Evolutionary conservation across 2,797 vertebrate species (phyloP).

Genomic region (Cryptoblepharus egeriae): DNA sequence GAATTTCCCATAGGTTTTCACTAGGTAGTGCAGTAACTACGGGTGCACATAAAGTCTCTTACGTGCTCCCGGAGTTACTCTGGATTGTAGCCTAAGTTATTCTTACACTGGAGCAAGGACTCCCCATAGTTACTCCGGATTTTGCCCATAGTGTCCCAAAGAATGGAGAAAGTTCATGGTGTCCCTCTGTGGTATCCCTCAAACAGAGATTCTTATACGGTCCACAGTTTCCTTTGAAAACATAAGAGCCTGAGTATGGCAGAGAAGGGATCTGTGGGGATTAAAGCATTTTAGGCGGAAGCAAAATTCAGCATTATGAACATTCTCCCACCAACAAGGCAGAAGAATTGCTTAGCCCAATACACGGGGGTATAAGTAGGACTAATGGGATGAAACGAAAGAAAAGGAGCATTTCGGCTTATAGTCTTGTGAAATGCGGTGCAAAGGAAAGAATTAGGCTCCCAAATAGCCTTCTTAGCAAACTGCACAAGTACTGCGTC

Average conservation of each 20-base stretch:
- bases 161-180: not conserved
- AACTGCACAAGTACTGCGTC: not conserved
- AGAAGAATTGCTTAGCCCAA: slow-evolving; percentile 32
- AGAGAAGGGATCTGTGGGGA: slow-evolving; percentile 9
- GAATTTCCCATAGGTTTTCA: no score
- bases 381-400: slow-evolving; percentile 23
- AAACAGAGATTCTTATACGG: not conserved
- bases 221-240: not conserved
- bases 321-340: slow-evolving; percentile 21
- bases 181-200: not conserved
- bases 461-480: not conserved
- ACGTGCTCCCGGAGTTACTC: no score
- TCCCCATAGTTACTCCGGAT: no score
- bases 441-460: slow-evolving; percentile 5
- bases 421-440: not conserved
- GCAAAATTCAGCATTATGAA: slow-evolving; percentile 22
- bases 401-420: slow-evolving; percentile 15
- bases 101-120: no score
- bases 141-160: not conserved
- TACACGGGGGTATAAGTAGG: slow-evolving; percentile 18
- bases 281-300: slow-evolving; percentile 25
- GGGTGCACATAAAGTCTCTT: no score
- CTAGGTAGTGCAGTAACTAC: no score
- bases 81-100: no score
- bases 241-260: not conserved